These are phyloP conservation scores for Polyploca ridens DNA, from an alignment of 2,888 invertebrate species.

Conservation along the genomic window DNA sequence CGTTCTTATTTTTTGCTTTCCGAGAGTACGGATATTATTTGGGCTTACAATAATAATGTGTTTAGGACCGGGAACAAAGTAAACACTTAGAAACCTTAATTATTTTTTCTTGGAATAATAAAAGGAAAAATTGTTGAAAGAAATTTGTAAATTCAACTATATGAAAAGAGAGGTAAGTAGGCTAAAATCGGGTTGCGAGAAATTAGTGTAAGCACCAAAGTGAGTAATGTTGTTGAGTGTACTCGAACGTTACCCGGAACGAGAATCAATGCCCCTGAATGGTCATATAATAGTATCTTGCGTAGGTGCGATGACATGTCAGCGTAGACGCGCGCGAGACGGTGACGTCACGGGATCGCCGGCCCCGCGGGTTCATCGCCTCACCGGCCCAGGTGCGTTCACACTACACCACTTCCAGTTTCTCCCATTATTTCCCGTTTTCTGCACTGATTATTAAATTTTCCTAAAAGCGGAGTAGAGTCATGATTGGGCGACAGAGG, in stretches of 20 bases:
- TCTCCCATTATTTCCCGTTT: slow-evolving; percentile 52
- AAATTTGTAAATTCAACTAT: background rate
- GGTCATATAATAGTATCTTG: slow-evolving; percentile 35
- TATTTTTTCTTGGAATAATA: background rate
- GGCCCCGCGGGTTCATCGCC: slow-evolving; percentile 71
- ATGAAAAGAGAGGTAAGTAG: background rate
- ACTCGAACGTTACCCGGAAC: slow-evolving; percentile 32
- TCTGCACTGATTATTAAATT: slow-evolving; percentile 41
- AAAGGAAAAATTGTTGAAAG: background rate
- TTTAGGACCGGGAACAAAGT: background rate
- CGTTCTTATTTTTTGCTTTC: background rate
- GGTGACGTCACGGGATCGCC: slow-evolving; percentile 77
- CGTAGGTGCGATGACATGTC: slow-evolving; percentile 58
- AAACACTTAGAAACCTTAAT: background rate
- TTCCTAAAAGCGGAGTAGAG: slow-evolving; percentile 26
- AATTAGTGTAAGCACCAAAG: slow-evolving; percentile 21
- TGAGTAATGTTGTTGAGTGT: slow-evolving; percentile 29
- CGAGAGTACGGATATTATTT: background rate
- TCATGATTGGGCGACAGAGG: slow-evolving; percentile 14
- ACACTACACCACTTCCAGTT: slow-evolving; percentile 45
- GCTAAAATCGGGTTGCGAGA: background rate
- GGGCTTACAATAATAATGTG: too few relatives aligned
- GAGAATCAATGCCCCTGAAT: slow-evolving; percentile 44
- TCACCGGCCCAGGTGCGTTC: slow-evolving; percentile 71
- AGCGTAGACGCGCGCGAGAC: slow-evolving; percentile 64